These are phyloP conservation scores for Xenopus borealis DNA, from an alignment of 2,113 vertebrate species.

Conservation along the genomic window DNA sequence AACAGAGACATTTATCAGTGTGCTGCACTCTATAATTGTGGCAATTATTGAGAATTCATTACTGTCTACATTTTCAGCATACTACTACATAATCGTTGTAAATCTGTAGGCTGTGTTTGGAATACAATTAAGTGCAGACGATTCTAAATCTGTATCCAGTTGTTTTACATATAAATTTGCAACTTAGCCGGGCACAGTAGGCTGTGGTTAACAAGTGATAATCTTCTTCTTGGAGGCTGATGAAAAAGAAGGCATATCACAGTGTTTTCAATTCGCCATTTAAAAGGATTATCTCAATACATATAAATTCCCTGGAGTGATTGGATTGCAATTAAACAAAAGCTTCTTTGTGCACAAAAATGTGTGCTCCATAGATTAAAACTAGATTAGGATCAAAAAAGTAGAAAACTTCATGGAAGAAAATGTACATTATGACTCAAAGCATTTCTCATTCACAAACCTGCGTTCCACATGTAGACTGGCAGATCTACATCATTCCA, in stretches of 20 bases:
- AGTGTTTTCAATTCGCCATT: constrained; percentile 39
- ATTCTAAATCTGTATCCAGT: constrained; percentile 31
- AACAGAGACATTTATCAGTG: no score
- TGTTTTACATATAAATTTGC: constrained; percentile 33
- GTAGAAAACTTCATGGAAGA: background rate
- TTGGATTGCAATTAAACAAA: constrained; percentile 45
- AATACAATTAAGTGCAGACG: constrained; percentile 18
- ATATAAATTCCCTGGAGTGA: constrained; percentile 36
- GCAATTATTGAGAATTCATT: no score
- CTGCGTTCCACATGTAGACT: no score
- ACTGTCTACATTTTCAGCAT: no score
- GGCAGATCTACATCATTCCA: no score
- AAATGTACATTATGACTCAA: no score
- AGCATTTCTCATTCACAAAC: no score
- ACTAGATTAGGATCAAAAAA: constrained; percentile 29
- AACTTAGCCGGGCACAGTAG: constrained; percentile 31
- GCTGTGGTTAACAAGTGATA: constrained; percentile 33
- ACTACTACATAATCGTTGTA: no score
- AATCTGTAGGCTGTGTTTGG: background rate
- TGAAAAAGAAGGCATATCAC: constrained; percentile 44
- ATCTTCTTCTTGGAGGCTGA: constrained; percentile 40
- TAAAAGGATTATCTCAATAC: constrained; percentile 40
- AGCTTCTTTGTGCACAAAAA: constrained; percentile 38
- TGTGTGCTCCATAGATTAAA: constrained; percentile 43
- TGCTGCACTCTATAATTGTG: no score